phyloP scores from a whole-genome alignment of 2,888 invertebrate genomes.

The Ichneumoninae sp. region DNA sequence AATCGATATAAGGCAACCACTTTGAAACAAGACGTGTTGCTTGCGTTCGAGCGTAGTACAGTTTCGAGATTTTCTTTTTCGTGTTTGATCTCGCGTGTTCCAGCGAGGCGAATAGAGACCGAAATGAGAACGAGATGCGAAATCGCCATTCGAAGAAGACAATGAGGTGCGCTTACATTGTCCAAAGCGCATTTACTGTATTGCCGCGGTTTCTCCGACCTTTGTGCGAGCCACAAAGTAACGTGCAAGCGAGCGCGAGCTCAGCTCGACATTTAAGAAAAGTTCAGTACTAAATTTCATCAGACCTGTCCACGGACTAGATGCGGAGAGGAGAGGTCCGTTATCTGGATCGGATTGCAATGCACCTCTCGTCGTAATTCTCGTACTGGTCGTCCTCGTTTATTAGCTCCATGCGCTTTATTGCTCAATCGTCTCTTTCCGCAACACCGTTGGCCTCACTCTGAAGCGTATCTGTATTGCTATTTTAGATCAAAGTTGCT shows the following conservation, averaged over 20 bases:
- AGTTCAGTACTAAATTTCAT: conserved; percentile 56
- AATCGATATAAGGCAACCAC: conserved; percentile 4
- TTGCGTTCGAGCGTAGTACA: not conserved
- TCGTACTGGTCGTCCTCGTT: conserved; percentile 62
- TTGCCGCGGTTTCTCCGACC: conserved; percentile 13
- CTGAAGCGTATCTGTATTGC: not conserved
- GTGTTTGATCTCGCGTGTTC: not conserved
- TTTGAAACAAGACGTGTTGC: conserved; percentile 1
- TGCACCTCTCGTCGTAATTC: conserved; percentile 61
- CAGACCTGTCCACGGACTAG: conserved; percentile 32
- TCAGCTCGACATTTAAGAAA: conserved; percentile 55
- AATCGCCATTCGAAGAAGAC: conserved; percentile 6
- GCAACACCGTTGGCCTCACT: conserved; percentile 40
- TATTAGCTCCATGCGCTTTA: conserved; percentile 64
- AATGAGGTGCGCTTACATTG: conserved; percentile 15
- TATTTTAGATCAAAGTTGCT: conserved; percentile 21
- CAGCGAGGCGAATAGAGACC: not conserved
- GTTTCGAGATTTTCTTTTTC: conserved; percentile 1
- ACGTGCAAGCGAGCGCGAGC: not conserved
- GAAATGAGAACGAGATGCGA: conserved; percentile 5
- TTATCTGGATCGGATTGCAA: conserved; percentile 69
- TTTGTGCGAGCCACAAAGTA: conserved; percentile 11
- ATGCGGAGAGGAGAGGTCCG: conserved; percentile 46
- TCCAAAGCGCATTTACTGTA: not conserved
- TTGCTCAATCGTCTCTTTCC: conserved; percentile 68